Base-by-base conservation (phyloP, 2,888 invertebrate genomes). In the Mystacides longicornis region DNA sequence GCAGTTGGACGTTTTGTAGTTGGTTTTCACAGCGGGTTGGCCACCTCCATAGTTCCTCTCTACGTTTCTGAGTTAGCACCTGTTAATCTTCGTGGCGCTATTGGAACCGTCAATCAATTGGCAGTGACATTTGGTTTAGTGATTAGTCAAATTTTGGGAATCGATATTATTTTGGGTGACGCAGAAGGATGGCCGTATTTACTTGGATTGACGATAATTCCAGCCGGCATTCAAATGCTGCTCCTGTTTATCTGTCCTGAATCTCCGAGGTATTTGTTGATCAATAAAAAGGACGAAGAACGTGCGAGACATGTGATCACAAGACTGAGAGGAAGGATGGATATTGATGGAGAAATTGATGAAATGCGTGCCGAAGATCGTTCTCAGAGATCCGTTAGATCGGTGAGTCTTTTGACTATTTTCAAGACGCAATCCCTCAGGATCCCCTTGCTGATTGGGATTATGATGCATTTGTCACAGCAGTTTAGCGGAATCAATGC, bases 1-100 rank as follows among this genome's bases (percentile, higher is more conserved):
- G 85, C 87, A 62, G 75, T 85, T 56, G 87, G 88, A 27, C 75
- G 88, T 62, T 80, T 88, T 63, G 70, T 88, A 51, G 85, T 88
- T 58, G 89, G 89, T 43, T 75, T 89, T 63, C 85, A 86, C 68
- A 86, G 86, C 69, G 89, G 88, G 3, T 75, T 77, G 54, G 77
- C 77, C 3, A 77, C 77, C 4, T 75, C 76, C 1, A 75, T 72
- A 2, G 76, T 77, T 1, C 77, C 77, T 1, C 77, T 77, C 11
- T 78, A 77, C 61, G 77, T 78, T 16, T 77, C 77, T 2, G 77
- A 78, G 65, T 65, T 77, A 42, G 72, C 77, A 0, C 77, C 77
- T 2, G 60, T 75, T 3, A 67, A 65, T 23, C 58, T 77, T 48
- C 69, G 77, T 46, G 77, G 77, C 9, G 77, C 75, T 0, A 74